Percentiles rank a stretch among this genome's conserved stretches.
Evolutionary conservation across 2,797 vertebrate genomes (phyloP).

Genomic region (Melanogrammus aeglefinus): DNA sequence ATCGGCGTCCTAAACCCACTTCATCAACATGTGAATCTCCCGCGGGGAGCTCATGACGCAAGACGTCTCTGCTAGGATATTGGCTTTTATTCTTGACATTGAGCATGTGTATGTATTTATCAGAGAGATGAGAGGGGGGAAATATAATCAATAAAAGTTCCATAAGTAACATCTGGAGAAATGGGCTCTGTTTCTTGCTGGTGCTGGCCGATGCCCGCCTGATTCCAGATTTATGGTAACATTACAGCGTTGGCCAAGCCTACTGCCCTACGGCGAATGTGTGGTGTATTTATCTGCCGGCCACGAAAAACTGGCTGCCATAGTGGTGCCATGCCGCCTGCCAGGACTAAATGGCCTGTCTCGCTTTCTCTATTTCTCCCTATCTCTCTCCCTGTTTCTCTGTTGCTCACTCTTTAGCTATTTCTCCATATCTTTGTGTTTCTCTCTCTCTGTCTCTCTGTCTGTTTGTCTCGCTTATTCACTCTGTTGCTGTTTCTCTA

Average conservation of each 20-base stretch:
- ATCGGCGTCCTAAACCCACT: slow-evolving; percentile 39
- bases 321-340: slow-evolving; percentile 44
- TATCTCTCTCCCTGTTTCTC: not conserved
- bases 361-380: not conserved
- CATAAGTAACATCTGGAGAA: slow-evolving; percentile 63
- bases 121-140: slow-evolving; percentile 34
- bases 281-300: slow-evolving; percentile 61
- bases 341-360: slow-evolving; percentile 42
- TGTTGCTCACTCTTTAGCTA: not conserved
- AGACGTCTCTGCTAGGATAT: slow-evolving; percentile 46
- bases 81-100: slow-evolving; percentile 28
- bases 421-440: not conserved
- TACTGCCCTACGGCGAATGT: slow-evolving; percentile 35
- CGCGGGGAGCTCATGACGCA: slow-evolving; percentile 50
- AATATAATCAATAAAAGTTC: slow-evolving; percentile 37
- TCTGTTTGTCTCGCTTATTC: slow-evolving; percentile 5
- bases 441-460: not conserved
- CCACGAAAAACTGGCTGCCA: slow-evolving; percentile 51
- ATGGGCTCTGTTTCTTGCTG: slow-evolving; percentile 43
- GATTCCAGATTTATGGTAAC: slow-evolving; percentile 67
- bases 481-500: slow-evolving; percentile 9
- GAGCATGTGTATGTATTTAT: slow-evolving; percentile 58
- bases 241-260: slow-evolving; percentile 58
- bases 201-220: slow-evolving; percentile 47
- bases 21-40: slow-evolving; percentile 54